Evolutionary conservation across 2,113 vertebrate species (phyloP).

Genomic region (Hemiprocne comata): DNA sequence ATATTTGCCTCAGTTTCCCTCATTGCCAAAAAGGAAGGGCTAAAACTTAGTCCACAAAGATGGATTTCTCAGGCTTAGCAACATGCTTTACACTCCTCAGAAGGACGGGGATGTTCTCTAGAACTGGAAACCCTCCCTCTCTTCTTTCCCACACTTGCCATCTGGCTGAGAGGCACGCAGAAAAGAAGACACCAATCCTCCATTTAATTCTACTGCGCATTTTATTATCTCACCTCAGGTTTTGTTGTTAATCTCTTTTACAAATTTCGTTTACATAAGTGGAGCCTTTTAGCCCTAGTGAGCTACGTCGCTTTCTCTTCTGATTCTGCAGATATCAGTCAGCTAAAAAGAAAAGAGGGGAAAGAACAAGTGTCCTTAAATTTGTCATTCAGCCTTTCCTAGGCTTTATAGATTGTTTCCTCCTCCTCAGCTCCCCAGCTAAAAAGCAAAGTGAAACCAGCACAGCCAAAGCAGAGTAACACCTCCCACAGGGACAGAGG

Average conservation of each 20-base stretch:
- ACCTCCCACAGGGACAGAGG: neutral
- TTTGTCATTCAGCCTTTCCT: slow-evolving; percentile 2
- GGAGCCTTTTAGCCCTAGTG: slow-evolving; percentile 24
- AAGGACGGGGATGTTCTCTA: neutral
- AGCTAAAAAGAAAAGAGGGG: slow-evolving; percentile 30
- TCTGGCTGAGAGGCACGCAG: neutral
- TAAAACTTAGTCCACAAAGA: neutral
- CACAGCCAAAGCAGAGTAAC: neutral
- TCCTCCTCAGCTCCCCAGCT: neutral
- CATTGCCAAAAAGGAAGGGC: neutral
- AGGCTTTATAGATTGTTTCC: neutral
- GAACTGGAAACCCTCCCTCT: neutral
- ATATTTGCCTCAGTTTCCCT: neutral
- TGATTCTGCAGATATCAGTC: slow-evolving; percentile 43
- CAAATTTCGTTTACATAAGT: slow-evolving; percentile 13
- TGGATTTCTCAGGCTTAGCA: neutral
- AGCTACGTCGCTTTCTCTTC: neutral
- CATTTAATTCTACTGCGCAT: slow-evolving; percentile 21
- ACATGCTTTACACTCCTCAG: neutral
- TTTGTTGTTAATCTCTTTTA: slow-evolving; percentile 14
- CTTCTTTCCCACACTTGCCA: slow-evolving; percentile 16
- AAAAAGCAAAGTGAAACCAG: neutral
- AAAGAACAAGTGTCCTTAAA: slow-evolving; percentile 36
- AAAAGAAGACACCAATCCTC: neutral
- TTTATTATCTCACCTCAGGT: slow-evolving; percentile 56